Base-by-base conservation (phyloP, 1,140 invertebrate species). In the Pseudomyrmex pallidus region DNA sequence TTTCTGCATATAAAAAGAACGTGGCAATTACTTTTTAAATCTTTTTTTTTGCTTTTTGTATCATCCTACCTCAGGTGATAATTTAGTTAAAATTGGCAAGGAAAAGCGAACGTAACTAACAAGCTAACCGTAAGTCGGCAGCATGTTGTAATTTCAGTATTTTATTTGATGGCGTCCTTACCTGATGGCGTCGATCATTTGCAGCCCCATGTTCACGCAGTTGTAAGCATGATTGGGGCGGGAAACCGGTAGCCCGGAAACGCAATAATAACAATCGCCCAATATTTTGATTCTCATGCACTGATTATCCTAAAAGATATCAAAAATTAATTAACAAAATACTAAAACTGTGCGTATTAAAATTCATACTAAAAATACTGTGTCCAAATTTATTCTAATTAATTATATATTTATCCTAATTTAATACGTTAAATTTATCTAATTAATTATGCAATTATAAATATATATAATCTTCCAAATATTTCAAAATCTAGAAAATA, bases 121-220 rank as follows among this genome's bases (percentile, higher is more conserved):
- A 48, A 77, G 48, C 62, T 22, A 1, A 35, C 13, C n/a, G n/a
- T 17, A 22, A 25, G 50, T 67, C 35, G 22, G 2, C 22, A 52
- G 9, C 13, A 7, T 67, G 35, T 35, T 13, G 17, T 59, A 50
- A 70, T 72, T 70, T 35, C 48, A 5, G 4, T 78, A 70, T 76
- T 74, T 70, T 80, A 66, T 15, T 86, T 54, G 13, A 62, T n/a
- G n/a, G n/a, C n/a, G n/a, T 10, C 9, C 57, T 87, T 94, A 98
- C 97, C 97, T 96, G 90, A 99, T 99, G 46, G 98, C 98, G 89
- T 99, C 97, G 83, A 99, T 99, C 98, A 99, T 99, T 93, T 98
- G 97, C 62, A 99, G 94, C 1, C 98, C 98, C 98, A 99, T 99
- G 89, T 98, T 98, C 83, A 99, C 98, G 91, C 98, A 99, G 94